Conservation (phyloP, 2,888 invertebrate genomes). For the Ophion ellenae region DNA sequence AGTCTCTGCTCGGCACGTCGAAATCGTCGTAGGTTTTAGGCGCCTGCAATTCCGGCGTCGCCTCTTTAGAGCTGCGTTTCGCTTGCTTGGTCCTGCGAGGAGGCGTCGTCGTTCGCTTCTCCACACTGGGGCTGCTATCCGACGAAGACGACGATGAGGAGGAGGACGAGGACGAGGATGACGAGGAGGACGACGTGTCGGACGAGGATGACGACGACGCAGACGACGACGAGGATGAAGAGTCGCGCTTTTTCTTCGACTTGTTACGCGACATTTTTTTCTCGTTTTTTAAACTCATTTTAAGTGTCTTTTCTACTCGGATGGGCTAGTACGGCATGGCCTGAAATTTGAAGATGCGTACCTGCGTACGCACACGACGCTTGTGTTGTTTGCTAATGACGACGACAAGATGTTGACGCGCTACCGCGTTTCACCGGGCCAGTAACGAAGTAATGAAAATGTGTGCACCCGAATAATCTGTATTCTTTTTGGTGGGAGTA, state of each 20-base stretch:
- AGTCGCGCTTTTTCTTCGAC: slow-evolving; percentile 46
- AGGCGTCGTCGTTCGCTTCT: slow-evolving; percentile 24
- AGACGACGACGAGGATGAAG: slow-evolving; percentile 56
- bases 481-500: neutral
- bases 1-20: slow-evolving; percentile 58
- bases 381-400: neutral
- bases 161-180: slow-evolving; percentile 50
- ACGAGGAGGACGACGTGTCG: neutral
- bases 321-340: slow-evolving; percentile 42
- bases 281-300: slow-evolving; percentile 36
- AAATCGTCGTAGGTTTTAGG: slow-evolving; percentile 60
- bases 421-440: neutral
- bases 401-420: neutral
- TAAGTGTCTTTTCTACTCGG: neutral
- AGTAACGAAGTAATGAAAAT: neutral
- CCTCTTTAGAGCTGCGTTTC: slow-evolving; percentile 11
- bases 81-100: slow-evolving; percentile 31
- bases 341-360: slow-evolving; percentile 19
- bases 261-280: slow-evolving; percentile 44
- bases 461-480: neutral
- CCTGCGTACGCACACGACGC: neutral
- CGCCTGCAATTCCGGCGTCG: slow-evolving; percentile 18
- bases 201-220: slow-evolving; percentile 48
- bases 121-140: slow-evolving; percentile 46
- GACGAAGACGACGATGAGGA: slow-evolving; percentile 47